Evolutionary conservation across 2,888 invertebrate species (phyloP).

Genomic region (Pollenia labialis): DNA sequence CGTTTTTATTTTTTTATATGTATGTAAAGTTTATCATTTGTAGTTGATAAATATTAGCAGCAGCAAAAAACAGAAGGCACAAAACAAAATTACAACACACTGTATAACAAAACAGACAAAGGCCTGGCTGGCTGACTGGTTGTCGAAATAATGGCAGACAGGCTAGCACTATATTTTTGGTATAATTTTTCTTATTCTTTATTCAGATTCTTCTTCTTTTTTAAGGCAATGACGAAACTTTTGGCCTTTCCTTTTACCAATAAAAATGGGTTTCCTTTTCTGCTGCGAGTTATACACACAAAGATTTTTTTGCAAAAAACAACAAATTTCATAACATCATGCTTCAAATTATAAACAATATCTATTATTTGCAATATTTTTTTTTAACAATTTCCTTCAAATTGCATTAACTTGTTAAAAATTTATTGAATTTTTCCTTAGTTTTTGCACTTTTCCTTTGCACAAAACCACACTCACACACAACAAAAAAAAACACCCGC

Average conservation of each 20-base stretch:
- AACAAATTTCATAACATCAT: conserved; percentile 31
- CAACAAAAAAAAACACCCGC: conserved; percentile 66
- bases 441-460: conserved; percentile 70
- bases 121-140: conserved; percentile 63
- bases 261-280: conserved; percentile 62
- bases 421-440: conserved; percentile 69
- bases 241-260: conserved; percentile 75
- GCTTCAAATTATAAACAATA: conserved; percentile 9
- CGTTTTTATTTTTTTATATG: conserved; percentile 32
- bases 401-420: conserved; percentile 40
- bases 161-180: conserved; percentile 67
- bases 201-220: conserved; percentile 51
- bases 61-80: conserved; percentile 59
- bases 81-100: conserved; percentile 59
- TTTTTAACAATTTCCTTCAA: not conserved
- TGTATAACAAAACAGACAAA: conserved; percentile 52
- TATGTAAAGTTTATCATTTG: conserved; percentile 39
- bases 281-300: conserved; percentile 54
- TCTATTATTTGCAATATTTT: conserved; percentile 19
- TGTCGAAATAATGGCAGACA: conserved; percentile 61
- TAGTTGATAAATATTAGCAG: conserved; percentile 60
- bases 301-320: conserved; percentile 23
- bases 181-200: conserved; percentile 55
- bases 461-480: conserved; percentile 45
- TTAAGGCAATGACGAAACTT: conserved; percentile 81